Conservation (phyloP, 2,113 vertebrate species). For the Arizona elegans region DNA sequence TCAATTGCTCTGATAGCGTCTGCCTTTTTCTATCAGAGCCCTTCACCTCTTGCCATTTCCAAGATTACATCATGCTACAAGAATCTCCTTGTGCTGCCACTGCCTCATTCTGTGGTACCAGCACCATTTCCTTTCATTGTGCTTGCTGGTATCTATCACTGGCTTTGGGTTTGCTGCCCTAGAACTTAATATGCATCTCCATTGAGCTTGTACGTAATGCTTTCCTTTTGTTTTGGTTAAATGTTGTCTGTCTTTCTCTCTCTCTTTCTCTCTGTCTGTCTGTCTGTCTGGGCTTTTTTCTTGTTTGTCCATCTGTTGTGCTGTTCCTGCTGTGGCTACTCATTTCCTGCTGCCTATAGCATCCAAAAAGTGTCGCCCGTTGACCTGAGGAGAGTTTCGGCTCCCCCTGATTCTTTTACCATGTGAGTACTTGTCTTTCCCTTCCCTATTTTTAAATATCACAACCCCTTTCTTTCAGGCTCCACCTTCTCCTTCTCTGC, state of each 20-base stretch:
- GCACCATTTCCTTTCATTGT: constrained; percentile 46
- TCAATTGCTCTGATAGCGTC: not conserved
- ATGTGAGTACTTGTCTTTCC: constrained; percentile 85
- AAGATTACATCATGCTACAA: constrained; percentile 17
- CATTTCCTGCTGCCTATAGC: constrained; percentile 80
- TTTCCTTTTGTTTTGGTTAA: constrained; percentile 74
- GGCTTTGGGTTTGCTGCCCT: constrained; percentile 51
- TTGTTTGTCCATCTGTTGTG: constrained; percentile 68
- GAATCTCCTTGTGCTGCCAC: not conserved
- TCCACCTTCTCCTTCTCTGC: not conserved
- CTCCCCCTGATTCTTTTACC: constrained; percentile 97
- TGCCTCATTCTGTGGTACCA: not conserved
- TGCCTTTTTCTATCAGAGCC: not conserved
- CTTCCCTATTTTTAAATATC: constrained; percentile 24
- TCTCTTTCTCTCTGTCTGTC: constrained; percentile 56
- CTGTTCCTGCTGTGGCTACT: constrained; percentile 70
- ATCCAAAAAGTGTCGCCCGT: constrained; percentile 96
- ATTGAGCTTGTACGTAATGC: constrained; percentile 59
- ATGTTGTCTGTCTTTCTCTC: constrained; percentile 65
- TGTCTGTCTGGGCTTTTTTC: constrained; percentile 49
- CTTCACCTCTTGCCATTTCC: constrained; percentile 30
- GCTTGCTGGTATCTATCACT: constrained; percentile 59
- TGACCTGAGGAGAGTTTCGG: constrained; percentile 96
- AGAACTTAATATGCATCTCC: constrained; percentile 61
- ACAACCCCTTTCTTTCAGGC: not conserved